These are phyloP conservation scores for Caenorhabditis doughertyi DNA, from an alignment of 2,888 invertebrate species.

Conservation along the genomic window DNA sequence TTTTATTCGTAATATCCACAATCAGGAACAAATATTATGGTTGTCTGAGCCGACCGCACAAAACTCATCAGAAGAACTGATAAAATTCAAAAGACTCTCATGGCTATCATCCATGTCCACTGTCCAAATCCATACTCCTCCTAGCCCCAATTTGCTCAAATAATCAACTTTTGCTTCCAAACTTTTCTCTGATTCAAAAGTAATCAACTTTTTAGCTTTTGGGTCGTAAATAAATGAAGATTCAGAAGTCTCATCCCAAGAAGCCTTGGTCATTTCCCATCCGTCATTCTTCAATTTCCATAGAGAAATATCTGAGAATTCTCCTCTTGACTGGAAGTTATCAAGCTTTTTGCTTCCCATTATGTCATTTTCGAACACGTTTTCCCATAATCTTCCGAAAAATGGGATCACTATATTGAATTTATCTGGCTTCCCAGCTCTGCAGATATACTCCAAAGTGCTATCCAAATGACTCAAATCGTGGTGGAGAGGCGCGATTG, in stretches of 20 bases:
- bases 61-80: not conserved
- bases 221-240: not conserved
- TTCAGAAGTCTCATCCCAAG: not conserved
- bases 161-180: not conserved
- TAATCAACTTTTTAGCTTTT: not conserved
- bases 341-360: no score
- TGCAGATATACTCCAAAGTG: not conserved
- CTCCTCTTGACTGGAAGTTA: not conserved
- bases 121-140: conserved; percentile 3
- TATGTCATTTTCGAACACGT: not conserved
- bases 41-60: no score
- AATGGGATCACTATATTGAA: conserved; percentile 27
- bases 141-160: not conserved
- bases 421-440: not conserved
- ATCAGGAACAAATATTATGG: not conserved
- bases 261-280: not conserved
- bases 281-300: not conserved
- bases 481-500: no score
- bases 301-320: no score
- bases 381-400: not conserved
- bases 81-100: not conserved
- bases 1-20: no score
- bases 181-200: not conserved
- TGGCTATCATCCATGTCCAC: not conserved
- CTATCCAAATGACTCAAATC: no score